A percentile compares a stretch with the other conserved stretches of the same genome.
Conservation (phyloP, 2,797 vertebrate genomes). For the Sebastes iracundus region DNA sequence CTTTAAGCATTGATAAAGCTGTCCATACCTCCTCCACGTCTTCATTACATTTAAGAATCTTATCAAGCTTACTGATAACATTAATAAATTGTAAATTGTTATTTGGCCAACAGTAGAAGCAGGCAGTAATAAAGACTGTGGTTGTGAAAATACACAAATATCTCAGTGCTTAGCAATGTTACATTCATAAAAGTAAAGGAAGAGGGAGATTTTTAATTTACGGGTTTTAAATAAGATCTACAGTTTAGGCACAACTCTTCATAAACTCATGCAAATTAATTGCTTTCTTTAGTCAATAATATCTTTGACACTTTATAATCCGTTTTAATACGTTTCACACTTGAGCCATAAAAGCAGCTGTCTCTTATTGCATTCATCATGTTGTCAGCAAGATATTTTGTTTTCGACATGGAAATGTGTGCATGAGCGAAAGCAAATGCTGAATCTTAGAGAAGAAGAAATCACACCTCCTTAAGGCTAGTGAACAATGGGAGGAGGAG, state of each 20-base stretch:
- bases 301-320: slow-evolving; percentile 48
- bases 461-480: slow-evolving; percentile 28
- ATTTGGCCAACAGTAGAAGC: neutral
- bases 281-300: slow-evolving; percentile 17
- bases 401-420: slow-evolving; percentile 27
- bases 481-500: neutral
- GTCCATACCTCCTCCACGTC: too few species aligned
- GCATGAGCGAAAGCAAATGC: slow-evolving; percentile 30
- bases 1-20: neutral
- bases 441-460: slow-evolving; percentile 37
- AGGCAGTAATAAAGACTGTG: neutral
- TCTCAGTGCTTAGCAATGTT: neutral
- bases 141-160: neutral
- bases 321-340: slow-evolving; percentile 36
- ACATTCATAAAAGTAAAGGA: neutral
- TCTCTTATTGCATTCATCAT: slow-evolving; percentile 67
- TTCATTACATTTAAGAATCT: neutral
- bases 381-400: slow-evolving; percentile 50
- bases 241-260: slow-evolving; percentile 11
- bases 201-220: neutral
- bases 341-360: slow-evolving; percentile 48
- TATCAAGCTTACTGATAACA: neutral
- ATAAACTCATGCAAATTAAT: slow-evolving; percentile 33
- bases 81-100: neutral
- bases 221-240: neutral